Evolutionary conservation across 2,797 vertebrate genomes (phyloP).

Genomic region (Bradypodion pumilum): DNA sequence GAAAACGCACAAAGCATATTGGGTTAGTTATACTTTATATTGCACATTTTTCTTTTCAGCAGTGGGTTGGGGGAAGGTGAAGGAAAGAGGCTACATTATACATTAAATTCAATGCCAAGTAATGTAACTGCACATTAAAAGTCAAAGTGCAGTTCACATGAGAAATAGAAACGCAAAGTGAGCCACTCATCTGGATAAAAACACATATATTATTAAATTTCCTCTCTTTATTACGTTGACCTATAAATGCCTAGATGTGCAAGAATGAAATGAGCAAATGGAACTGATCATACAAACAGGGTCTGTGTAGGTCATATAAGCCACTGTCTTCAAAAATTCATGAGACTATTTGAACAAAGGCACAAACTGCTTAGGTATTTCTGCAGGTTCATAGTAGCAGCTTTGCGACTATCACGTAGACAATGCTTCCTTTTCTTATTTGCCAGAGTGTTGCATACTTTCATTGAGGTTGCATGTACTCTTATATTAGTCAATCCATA

Average conservation of each 20-base stretch:
- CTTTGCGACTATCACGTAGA: background rate
- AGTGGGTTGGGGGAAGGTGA: conserved; percentile 45
- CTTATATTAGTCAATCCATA: background rate
- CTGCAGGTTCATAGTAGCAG: conserved; percentile 35
- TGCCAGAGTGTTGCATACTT: background rate
- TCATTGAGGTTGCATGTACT: background rate
- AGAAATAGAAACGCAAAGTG: conserved; percentile 66
- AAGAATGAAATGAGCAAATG: conserved; percentile 60
- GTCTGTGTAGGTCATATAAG: conserved; percentile 5
- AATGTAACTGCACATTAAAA: conserved; percentile 63
- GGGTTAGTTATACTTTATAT: conserved; percentile 47
- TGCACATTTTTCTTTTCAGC: conserved; percentile 60
- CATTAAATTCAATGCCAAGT: conserved; percentile 58
- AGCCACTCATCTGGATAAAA: conserved; percentile 67
- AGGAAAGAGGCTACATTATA: conserved; percentile 53
- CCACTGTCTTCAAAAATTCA: conserved; percentile 61
- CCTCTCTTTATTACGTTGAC: conserved; percentile 67
- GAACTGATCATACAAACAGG: conserved; percentile 52
- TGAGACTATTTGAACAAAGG: conserved; percentile 60
- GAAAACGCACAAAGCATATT: conserved; percentile 46
- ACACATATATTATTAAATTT: conserved; percentile 68
- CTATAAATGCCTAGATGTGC: conserved; percentile 56
- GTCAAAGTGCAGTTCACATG: conserved; percentile 65
- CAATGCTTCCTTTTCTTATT: background rate
- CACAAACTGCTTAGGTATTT: conserved; percentile 30